Base-by-base conservation (phyloP, 2,113 vertebrate species). In the Cinclus mexicanus region DNA sequence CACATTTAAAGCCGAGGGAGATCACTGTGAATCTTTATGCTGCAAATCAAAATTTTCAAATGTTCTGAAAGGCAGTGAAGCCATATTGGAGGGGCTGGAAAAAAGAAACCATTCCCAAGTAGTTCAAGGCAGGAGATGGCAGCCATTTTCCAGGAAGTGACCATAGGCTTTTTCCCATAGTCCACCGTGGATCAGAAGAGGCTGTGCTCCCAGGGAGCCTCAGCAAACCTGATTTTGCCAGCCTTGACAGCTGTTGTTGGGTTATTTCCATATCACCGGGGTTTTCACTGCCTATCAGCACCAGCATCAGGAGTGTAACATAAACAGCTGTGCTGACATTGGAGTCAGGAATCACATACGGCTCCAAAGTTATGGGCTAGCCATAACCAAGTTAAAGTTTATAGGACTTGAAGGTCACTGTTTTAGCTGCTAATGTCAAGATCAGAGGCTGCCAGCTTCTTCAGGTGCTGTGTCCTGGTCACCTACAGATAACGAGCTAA, bases 231-330 rank as follows among this genome's bases (percentile, higher is more conserved):
- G 9, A 3, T 55, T 83, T 90, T 86, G 49, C 57, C 29, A 42
- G 60, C 29, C 20, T n/a, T 3, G 2, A 25, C 29, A 76, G 57
- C 67, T 37, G 14, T 31, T 1, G 0, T 44, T 83, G 52, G 5
- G 14, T 63, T 70, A 24, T 42, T 79, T 78, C 26, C 4, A 0
- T n/a, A 10, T 53, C 1, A 3, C 24, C 0, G 1, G 22, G 28
- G 22, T 41, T 70, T 81, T 59, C 13, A 7, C 4, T 33, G 52
- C 35, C 39, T 20, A 24, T 35, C 70, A 61, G 60, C 4, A 29
- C 28, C 47, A 31, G 33, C 8, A 16, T 24, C 46, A 57, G 57
- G 63, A 49, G 19, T 2, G 3, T 61, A 12, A 64, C 57, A 17
- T 0, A 0, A 67, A 61, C 26, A 75, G 61, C 57, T 1, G 0